Evolutionary conservation across 2,888 invertebrate genomes (phyloP), one percentile per base, ranked within the genome.

Genomic region (Volucella inanis): DNA sequence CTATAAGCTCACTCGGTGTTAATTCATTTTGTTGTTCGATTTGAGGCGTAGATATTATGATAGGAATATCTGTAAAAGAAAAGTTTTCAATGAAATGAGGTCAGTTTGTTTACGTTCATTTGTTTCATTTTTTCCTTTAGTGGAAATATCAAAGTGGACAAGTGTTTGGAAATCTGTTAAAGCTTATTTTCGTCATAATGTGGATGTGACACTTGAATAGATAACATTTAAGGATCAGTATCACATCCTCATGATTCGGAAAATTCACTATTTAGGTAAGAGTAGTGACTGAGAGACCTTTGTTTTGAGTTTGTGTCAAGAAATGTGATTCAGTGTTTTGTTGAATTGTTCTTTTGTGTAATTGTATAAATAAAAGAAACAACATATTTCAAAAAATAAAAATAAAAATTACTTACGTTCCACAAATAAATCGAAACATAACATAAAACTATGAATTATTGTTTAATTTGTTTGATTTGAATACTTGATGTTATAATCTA

Each of bases 231-330:
- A 22, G 3, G 4, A 6, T 0, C 22, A n/a, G 6, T n/a, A 6
- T 18, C 15, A 45, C 39, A 22, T 52, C 12, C 50, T 39, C 41
- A 43, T 52, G 1, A n/a, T 45, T 54, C 38, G 3, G 38, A 10
- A 70, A 38, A 39, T 4, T 2, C 2, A 52, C 12, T 12, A 14
- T 59, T 61, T 50, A 3, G 12, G 31, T 43, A 39, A 31, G 38
- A n/a, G 15, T 12, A 61, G 22, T 70, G 70, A 52, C 22, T 55
- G 39, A 65, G 52, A 65, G 49, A 14, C 45, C n/a, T 50, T 45
- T 52, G 52, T 41, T 59, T 77, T 77, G 71, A 82, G 49, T 82
- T 82, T 71, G 65, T 77, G 71, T 72, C 65, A 61, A 55, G 57
- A 31, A 72, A 10, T 18, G 22, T 52, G 38, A 12, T 47, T 47